Evolutionary conservation across 2,113 vertebrate species (phyloP).

Genomic region (Ginglymostoma cirratum): DNA sequence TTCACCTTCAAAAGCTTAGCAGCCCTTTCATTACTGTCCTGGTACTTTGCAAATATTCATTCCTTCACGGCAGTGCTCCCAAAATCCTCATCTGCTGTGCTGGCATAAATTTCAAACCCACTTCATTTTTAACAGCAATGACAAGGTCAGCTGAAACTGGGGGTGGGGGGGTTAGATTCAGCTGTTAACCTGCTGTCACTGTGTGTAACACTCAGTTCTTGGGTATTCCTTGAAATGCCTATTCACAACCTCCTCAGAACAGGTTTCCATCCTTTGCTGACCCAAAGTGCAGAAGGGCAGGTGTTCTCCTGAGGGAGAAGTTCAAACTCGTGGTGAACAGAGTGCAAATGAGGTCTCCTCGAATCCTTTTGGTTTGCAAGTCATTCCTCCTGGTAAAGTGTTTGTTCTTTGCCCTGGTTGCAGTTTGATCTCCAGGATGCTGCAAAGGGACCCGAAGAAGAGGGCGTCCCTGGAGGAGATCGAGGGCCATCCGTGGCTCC

Average conservation of each 20-base stretch:
- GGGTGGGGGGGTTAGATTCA: neutral
- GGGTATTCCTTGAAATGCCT: neutral
- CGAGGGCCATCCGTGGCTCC: constrained; percentile 69
- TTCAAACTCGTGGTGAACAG: neutral
- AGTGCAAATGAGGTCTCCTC: neutral
- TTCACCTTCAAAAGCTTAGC: neutral
- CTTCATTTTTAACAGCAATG: neutral
- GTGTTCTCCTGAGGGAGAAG: neutral
- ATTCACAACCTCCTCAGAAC: neutral
- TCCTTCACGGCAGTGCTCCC: neutral
- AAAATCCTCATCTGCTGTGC: neutral
- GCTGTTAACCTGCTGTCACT: neutral
- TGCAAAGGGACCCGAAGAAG: constrained; percentile 66
- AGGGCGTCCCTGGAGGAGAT: constrained; percentile 71
- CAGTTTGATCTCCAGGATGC: constrained; percentile 78
- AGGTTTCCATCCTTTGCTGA: neutral
- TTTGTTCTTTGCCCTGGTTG: neutral
- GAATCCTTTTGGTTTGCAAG: neutral
- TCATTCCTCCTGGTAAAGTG: neutral
- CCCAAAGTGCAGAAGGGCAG: neutral
- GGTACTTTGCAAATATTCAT: neutral
- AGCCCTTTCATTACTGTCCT: neutral
- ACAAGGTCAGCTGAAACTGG: neutral
- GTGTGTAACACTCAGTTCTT: neutral
- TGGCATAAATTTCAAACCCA: neutral